Conservation (phyloP, 2,888 invertebrate genomes). For the Isoperla grammatica region DNA sequence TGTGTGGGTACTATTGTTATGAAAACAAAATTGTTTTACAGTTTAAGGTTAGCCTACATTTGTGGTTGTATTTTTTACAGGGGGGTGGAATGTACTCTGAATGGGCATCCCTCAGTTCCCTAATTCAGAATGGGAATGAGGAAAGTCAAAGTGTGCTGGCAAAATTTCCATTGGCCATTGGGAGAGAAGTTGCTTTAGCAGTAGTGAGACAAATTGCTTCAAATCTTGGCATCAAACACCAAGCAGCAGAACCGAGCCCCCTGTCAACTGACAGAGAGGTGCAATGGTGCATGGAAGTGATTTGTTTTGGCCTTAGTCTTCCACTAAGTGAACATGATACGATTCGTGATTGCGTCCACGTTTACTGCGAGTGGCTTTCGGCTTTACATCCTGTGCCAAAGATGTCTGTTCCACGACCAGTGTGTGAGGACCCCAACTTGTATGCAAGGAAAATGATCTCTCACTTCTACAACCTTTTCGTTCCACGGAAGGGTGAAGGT, state of each 20-base stretch:
- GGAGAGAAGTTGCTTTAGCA: slow-evolving; percentile 73
- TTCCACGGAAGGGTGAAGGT: slow-evolving; percentile 91
- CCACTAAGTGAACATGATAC: slow-evolving; percentile 90
- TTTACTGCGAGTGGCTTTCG: slow-evolving; percentile 95
- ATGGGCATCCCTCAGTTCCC: slow-evolving; percentile 68
- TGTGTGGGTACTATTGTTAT: background rate
- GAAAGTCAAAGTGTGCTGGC: slow-evolving; percentile 69
- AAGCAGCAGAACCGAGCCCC: slow-evolving; percentile 77
- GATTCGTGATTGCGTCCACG: slow-evolving; percentile 90
- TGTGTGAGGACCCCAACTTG: slow-evolving; percentile 81
- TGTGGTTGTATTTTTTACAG: slow-evolving; percentile 52
- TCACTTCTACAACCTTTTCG: slow-evolving; percentile 91
- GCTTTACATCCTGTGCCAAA: slow-evolving; percentile 79
- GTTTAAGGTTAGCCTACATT: background rate
- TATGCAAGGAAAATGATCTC: slow-evolving; percentile 87
- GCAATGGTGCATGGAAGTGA: slow-evolving; percentile 69
- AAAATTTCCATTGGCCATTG: slow-evolving; percentile 65
- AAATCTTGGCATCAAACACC: slow-evolving; percentile 61
- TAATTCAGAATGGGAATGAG: slow-evolving; percentile 58
- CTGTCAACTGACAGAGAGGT: slow-evolving; percentile 72
- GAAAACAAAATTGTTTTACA: background rate
- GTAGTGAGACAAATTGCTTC: slow-evolving; percentile 72
- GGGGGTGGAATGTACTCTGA: slow-evolving; percentile 75
- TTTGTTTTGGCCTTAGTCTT: slow-evolving; percentile 86
- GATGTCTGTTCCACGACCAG: slow-evolving; percentile 82